phyloP scores from a whole-genome alignment of 2,888 invertebrate genomes.

The Mesorhabditis belari region DNA sequence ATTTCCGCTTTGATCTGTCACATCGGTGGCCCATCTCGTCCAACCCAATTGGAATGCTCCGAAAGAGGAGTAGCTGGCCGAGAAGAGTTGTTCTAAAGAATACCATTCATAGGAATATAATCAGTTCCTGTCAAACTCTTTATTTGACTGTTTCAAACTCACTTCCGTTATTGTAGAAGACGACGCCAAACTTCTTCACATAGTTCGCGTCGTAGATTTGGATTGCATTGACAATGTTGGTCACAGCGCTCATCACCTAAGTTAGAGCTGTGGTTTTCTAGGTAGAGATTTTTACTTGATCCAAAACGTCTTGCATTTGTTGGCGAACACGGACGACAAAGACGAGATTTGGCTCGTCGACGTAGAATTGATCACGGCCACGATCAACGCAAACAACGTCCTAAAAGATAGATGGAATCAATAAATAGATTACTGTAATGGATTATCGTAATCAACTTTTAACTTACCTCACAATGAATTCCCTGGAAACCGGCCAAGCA shows the following conservation, averaged over 20 bases:
- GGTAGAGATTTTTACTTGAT: conserved; percentile 10
- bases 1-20: background rate
- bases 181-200: conserved; percentile 26
- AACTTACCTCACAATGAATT: conserved; percentile 27
- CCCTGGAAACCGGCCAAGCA: conserved; percentile 29
- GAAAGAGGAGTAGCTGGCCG: background rate
- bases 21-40: background rate
- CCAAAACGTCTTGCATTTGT: conserved; percentile 20
- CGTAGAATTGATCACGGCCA: conserved; percentile 18
- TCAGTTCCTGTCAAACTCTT: conserved; percentile 1
- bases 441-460: too few relatives aligned
- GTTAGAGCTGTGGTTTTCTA: background rate
- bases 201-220: conserved; percentile 25
- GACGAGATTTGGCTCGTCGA: conserved; percentile 32
- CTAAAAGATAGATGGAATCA: background rate
- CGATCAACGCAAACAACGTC: conserved; percentile 28
- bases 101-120: too few relatives aligned
- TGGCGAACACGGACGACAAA: conserved; percentile 26
- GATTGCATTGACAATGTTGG: conserved; percentile 9
- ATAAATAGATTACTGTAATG: too few relatives aligned
- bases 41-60: conserved; percentile 2
- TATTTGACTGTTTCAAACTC: background rate
- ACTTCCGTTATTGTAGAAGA: conserved; percentile 29
- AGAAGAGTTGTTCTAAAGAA: conserved; percentile 13
- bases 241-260: conserved; percentile 8